phyloP scores from a whole-genome alignment of 2,888 invertebrate genomes.

The Phalera bucephala region DNA sequence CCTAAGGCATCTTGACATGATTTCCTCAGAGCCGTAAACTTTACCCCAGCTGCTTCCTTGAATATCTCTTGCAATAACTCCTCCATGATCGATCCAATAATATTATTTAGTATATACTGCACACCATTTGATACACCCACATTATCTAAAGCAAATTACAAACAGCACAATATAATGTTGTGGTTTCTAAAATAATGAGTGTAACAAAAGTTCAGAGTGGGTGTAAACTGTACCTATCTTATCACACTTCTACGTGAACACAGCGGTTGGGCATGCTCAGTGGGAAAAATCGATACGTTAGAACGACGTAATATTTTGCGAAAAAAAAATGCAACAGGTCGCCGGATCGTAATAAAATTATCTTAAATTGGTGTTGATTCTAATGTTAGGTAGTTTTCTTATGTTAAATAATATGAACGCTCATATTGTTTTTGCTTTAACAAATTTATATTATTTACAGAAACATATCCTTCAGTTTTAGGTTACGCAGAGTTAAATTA shows the following conservation, averaged over 20 bases:
- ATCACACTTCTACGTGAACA: conserved; percentile 50
- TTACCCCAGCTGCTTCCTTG: conserved; percentile 92
- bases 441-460: no score
- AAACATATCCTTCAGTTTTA: no score
- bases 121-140: conserved; percentile 7
- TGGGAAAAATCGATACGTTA: conserved; percentile 67
- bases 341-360: conserved; percentile 8
- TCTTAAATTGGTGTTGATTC: no score
- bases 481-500: no score
- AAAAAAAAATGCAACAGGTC: conserved; percentile 60
- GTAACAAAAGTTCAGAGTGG: conserved; percentile 44
- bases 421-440: no score
- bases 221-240: conserved; percentile 56
- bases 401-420: no score
- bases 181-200: conserved; percentile 13
- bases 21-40: conserved; percentile 88
- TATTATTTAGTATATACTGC: conserved; percentile 14
- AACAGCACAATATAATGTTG: conserved; percentile 5
- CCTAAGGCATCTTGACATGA: conserved; percentile 94
- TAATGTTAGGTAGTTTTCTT: no score
- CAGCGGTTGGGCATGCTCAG: conserved; percentile 65
- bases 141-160: conserved; percentile 13
- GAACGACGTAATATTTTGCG: conserved; percentile 33
- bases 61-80: conserved; percentile 92
- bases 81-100: conserved; percentile 86